Conservation (phyloP, 2,888 invertebrate genomes). For the Cephus pulcher region DNA sequence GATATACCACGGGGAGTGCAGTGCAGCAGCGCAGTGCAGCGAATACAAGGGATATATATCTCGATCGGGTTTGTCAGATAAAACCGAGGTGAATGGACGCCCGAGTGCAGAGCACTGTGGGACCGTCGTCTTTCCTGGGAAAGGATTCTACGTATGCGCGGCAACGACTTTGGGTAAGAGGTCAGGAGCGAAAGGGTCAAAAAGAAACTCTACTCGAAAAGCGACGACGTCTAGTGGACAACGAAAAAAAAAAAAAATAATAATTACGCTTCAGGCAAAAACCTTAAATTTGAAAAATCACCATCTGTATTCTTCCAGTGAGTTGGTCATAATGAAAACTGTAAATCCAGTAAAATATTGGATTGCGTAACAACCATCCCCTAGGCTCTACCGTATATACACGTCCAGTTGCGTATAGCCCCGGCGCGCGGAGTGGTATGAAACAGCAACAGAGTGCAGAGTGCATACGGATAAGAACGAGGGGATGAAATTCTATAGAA, state of each 20-base stretch:
- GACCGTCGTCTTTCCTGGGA: conserved; percentile 23
- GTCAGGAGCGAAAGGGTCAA: neutral
- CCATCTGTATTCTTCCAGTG: neutral
- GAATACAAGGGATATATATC: neutral
- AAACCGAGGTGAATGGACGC: neutral
- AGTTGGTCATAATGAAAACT: neutral
- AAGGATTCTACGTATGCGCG: conserved; percentile 10
- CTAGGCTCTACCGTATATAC: neutral
- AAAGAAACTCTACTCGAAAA: neutral
- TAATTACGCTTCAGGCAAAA: neutral
- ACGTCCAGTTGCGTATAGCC: neutral
- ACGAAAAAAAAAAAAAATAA: neutral
- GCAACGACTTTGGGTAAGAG: neutral
- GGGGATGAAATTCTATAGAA: neutral
- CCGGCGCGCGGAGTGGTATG: neutral
- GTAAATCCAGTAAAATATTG: neutral
- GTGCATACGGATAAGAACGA: neutral
- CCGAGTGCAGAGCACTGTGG: neutral
- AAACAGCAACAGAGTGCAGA: neutral
- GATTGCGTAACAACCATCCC: neutral
- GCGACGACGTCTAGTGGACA: neutral
- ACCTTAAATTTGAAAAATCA: neutral
- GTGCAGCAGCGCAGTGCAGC: neutral
- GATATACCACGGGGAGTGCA: neutral
- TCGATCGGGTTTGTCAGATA: conserved; percentile 1